phyloP scores from a whole-genome alignment of 2,888 invertebrate species.

The Willowsia nigromaculata region DNA sequence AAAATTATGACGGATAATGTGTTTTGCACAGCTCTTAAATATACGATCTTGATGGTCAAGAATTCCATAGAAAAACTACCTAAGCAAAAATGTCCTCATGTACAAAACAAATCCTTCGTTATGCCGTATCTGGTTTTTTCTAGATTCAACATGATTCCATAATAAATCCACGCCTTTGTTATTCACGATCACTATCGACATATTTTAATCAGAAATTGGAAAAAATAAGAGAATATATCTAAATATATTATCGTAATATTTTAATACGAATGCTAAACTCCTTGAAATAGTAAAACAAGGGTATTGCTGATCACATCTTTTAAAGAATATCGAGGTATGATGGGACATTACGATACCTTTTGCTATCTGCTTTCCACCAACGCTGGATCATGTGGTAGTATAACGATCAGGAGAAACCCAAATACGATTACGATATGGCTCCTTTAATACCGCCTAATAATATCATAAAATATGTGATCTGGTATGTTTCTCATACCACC shows the following conservation, averaged over 20 bases:
- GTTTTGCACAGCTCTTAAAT: background rate
- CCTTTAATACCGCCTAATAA: constrained; percentile 20
- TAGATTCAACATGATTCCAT: background rate
- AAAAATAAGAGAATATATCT: background rate
- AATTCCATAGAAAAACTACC: constrained; percentile 4
- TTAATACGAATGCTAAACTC: background rate
- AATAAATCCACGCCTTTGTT: background rate
- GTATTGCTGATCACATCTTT: constrained; percentile 9
- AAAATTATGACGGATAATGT: too few relatives aligned
- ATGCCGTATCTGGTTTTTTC: background rate
- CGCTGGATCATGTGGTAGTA: background rate
- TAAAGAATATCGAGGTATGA: background rate
- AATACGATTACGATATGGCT: background rate
- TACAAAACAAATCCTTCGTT: background rate
- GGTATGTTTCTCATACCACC: background rate
- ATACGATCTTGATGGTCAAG: constrained; percentile 41
- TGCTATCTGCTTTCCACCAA: constrained; percentile 19
- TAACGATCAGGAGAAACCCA: background rate
- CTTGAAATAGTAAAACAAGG: background rate
- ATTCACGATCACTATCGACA: constrained; percentile 55
- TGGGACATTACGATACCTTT: background rate
- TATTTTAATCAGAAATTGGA: constrained; percentile 9
- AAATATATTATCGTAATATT: background rate
- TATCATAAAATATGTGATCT: background rate
- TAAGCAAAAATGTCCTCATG: background rate